Evolutionary conservation across 1,140 invertebrate species (phyloP), one percentile per base, ranked within the genome.

Genomic region (Macrosteles quadrilineatus): DNA sequence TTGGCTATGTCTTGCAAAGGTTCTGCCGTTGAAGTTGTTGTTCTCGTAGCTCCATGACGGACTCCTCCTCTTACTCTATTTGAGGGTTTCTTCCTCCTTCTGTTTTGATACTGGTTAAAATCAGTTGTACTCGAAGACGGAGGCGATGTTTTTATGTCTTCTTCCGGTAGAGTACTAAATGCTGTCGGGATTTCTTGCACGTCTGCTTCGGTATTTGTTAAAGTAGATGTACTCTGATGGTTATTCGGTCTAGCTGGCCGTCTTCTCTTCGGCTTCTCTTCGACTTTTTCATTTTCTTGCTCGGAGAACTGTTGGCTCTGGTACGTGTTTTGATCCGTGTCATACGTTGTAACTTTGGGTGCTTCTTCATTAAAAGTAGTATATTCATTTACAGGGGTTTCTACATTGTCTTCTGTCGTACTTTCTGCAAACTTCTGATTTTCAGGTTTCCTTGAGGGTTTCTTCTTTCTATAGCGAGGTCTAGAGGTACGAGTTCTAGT

Each of bases 191-290:
- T 12, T 64, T 68, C 70, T 19, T 64, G 30, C 19, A 68, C 31
- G 47, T 71, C 70, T 32, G 70, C 50, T 50, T 30, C 40, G 6
- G 27, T 27, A n/a, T 67, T 71, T 4, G 70, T 71, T 32, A 67
- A 63, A 19, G 70, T 71, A 3, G 69, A 66, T 21, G 21, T 59
- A 23, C 55, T 59, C 6, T 67, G 21, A 17, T 64, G 53, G 62
- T 62, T 71, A 27, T 63, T 71, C 19, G 47, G 32, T 11, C 53
- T 43, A 11, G 57, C 30, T 43, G 57, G 68, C 31, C 68, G 53
- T 71, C 29, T 62, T 29, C 36, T 53, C n/a, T 17, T 71, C 23
- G 1, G 30, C 32, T 27, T 14, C 29, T 53, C 67, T 64, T 71
- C 70, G 43, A 14, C n/a, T 27, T 59, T 59, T 27, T 29, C 55